A percentile compares a stretch with the other conserved stretches of the same genome.
phyloP scores from a whole-genome alignment of 2,888 invertebrate genomes.

The Griposia aprilina region DNA sequence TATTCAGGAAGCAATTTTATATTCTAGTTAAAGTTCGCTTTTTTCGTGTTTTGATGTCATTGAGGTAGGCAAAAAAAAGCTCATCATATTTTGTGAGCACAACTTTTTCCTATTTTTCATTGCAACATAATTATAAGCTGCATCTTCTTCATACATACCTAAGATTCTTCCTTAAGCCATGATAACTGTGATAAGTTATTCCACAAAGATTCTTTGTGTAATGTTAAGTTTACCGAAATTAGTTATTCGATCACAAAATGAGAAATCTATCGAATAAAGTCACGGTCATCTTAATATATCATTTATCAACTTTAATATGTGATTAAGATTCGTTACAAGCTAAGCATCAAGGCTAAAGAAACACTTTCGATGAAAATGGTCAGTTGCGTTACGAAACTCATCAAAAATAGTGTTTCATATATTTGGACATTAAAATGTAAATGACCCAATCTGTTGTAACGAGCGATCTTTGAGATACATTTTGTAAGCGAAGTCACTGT shows the following conservation, averaged over 20 bases:
- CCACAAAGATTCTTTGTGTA: not conserved
- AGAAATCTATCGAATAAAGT: conserved; percentile 31
- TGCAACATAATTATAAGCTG: not conserved
- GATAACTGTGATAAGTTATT: not conserved
- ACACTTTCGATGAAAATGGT: conserved; percentile 56
- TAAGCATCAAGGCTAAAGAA: conserved; percentile 59
- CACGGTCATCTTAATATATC: conserved; percentile 39
- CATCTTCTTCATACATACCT: not conserved
- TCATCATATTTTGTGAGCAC: not conserved
- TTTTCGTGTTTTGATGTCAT: not conserved
- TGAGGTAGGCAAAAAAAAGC: not conserved
- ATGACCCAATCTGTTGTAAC: conserved; percentile 72
- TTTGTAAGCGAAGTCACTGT: conserved; percentile 71
- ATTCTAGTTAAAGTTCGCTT: not conserved
- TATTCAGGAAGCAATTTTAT: conserved; percentile 25
- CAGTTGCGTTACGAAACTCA: conserved; percentile 69
- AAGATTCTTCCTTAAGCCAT: not conserved
- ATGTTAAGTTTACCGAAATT: not conserved
- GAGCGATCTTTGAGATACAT: conserved; percentile 67
- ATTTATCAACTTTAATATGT: conserved; percentile 46
- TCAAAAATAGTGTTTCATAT: conserved; percentile 62
- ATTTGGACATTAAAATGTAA: conserved; percentile 76
- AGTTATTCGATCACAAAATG: conserved; percentile 10
- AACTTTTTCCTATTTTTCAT: not conserved
- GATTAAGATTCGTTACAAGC: conserved; percentile 51